Conservation (phyloP, 2,888 invertebrate species). For the Dolichopus griseipennis region DNA sequence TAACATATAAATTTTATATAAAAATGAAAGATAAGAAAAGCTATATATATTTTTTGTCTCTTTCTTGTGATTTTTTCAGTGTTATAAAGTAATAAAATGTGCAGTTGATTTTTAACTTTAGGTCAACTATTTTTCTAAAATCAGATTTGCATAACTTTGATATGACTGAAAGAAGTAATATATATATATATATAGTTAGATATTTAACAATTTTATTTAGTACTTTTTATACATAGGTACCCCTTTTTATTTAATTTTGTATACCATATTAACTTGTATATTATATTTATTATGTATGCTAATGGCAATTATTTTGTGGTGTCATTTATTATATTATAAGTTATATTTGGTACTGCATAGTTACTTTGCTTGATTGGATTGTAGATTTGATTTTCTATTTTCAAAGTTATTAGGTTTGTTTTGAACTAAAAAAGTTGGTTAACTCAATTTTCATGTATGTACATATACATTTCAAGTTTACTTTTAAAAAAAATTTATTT, state of each 20-base stretch:
- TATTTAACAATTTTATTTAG: not conserved
- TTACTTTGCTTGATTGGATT: too few relatives aligned
- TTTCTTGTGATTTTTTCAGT: not conserved
- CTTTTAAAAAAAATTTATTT: not conserved
- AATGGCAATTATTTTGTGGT: not conserved
- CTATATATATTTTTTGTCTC: not conserved
- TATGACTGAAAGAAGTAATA: not conserved
- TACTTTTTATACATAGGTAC: not conserved
- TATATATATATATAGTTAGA: not conserved
- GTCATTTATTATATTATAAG: not conserved
- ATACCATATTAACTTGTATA: not conserved
- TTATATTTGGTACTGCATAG: not conserved
- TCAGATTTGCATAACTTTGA: constrained; percentile 1
- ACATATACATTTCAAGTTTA: not conserved
- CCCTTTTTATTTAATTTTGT: too few relatives aligned
- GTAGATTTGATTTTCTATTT: too few relatives aligned
- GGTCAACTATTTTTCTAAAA: not conserved
- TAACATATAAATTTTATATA: too few relatives aligned
- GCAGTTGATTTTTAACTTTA: not conserved
- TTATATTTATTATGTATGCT: too few relatives aligned
- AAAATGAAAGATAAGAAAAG: not conserved
- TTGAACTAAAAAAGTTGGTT: not conserved
- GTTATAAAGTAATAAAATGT: too few relatives aligned
- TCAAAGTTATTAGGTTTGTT: not conserved
- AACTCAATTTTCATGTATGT: not conserved